A percentile compares a stretch with the other conserved stretches of the same genome.
phyloP scores from a whole-genome alignment of 2,888 invertebrate species.

The Plebejus argus region DNA sequence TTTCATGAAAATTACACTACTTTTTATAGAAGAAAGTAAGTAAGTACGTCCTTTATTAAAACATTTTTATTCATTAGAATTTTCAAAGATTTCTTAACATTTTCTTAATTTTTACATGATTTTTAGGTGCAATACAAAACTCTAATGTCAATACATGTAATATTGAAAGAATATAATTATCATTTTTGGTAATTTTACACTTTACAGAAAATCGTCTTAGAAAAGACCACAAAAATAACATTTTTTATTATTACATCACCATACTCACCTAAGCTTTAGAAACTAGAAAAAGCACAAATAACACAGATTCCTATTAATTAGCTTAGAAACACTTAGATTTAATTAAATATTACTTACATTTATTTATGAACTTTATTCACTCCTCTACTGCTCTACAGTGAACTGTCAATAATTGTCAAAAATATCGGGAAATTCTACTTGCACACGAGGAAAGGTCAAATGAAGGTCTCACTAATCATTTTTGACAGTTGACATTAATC shows the following conservation, averaged over 20 bases:
- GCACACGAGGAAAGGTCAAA: constrained; percentile 75
- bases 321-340: constrained; percentile 33
- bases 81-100: not conserved
- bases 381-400: constrained; percentile 61
- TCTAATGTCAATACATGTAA: not conserved
- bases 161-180: not conserved
- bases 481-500: not conserved
- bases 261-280: not conserved
- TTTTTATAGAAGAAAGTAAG: no score
- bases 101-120: not conserved
- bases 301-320: not conserved
- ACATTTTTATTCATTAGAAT: not conserved
- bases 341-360: constrained; percentile 49
- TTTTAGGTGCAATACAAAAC: not conserved
- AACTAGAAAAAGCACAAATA: not conserved
- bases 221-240: not conserved
- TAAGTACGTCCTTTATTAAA: not conserved
- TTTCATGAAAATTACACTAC: not conserved
- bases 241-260: constrained; percentile 30
- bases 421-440: constrained; percentile 38
- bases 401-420: constrained; percentile 63
- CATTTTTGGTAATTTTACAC: not conserved
- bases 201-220: not conserved
- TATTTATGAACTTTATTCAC: constrained; percentile 55
- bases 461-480: constrained; percentile 62